These are phyloP conservation scores for Apteryx mantelli DNA, from an alignment of 2,113 vertebrate species.

Conservation along the genomic window DNA sequence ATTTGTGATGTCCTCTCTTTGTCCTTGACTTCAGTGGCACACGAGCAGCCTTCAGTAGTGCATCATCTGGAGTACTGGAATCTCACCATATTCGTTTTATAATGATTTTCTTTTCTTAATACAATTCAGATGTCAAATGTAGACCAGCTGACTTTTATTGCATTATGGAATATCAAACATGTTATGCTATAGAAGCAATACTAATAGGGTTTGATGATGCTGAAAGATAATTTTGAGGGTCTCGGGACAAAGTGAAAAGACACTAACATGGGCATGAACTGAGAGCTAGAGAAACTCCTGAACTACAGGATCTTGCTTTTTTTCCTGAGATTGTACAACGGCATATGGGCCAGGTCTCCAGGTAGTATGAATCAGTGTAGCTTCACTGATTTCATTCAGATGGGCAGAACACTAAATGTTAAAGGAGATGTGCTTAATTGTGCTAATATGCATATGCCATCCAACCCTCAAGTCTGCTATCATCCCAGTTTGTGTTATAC, in stretches of 20 bases:
- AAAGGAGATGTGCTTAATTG: neutral
- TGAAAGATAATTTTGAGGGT: neutral
- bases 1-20: neutral
- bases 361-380: neutral
- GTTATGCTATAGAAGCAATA: neutral
- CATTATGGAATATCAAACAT: neutral
- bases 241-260: neutral
- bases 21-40: conserved; percentile 41
- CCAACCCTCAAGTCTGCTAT: neutral
- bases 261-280: neutral
- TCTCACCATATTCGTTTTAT: neutral
- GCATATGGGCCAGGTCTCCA: neutral
- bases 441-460: neutral
- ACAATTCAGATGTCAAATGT: neutral
- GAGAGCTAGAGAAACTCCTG: neutral
- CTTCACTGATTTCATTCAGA: neutral
- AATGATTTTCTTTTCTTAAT: conserved; percentile 65
- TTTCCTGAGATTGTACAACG: neutral
- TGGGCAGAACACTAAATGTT: neutral
- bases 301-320: neutral
- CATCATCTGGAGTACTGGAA: neutral
- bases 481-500: rapidly evolving
- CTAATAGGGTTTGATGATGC: neutral
- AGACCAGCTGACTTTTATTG: neutral
- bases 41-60: neutral